Evolutionary conservation across 2,113 vertebrate genomes (phyloP), one percentile per base, ranked within the genome.

Genomic region (Odobenus rosmarus): DNA sequence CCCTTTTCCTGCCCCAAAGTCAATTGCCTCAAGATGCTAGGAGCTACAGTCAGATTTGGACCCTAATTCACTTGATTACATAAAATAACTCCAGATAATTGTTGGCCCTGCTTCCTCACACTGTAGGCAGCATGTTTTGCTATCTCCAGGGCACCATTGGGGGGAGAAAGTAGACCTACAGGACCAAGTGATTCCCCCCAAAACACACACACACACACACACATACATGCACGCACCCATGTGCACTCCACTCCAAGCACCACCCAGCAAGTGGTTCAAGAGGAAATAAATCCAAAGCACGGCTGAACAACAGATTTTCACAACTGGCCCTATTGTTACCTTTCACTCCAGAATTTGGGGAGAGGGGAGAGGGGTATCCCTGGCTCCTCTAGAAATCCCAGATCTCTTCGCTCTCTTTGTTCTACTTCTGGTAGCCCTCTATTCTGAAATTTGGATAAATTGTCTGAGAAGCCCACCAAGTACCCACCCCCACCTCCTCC

Each of bases 11-110:
- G 36, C 53, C 51, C 71, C 10, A 82, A 93, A 96, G 31, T 62
- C 88, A 95, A 87, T 4, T 82, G 33, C 61, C 42, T 94, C 69
- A 67, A 88, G 67, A 96, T 71, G 76, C 93, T 84, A 77, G 53
- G 79, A 77, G 82, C 49, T 36, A 51, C 18, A 36, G 77, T 95
- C 81, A 88, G 86, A 96, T 76, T 86, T 90, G 93, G 96, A 72
- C 88, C 59, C 62, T 96, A 95, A 96, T 93, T 97, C 91, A 88
- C 91, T 94, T 91, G 88, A 97, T 96, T 96, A 90, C 64, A 93
- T 94, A 92, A 97, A 97, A 97, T 95, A 97, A 93, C 95, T 96
- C 69, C 9, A 77, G 96, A 95, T 98, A 90, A 98, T 96, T 95
- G 93, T 95, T 96, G 89, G 89, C 87, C 81, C 87, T 92, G 89